These are phyloP conservation scores for Myoxocephalus aenaeus DNA, from an alignment of 2,797 vertebrate species.

Conservation along the genomic window DNA sequence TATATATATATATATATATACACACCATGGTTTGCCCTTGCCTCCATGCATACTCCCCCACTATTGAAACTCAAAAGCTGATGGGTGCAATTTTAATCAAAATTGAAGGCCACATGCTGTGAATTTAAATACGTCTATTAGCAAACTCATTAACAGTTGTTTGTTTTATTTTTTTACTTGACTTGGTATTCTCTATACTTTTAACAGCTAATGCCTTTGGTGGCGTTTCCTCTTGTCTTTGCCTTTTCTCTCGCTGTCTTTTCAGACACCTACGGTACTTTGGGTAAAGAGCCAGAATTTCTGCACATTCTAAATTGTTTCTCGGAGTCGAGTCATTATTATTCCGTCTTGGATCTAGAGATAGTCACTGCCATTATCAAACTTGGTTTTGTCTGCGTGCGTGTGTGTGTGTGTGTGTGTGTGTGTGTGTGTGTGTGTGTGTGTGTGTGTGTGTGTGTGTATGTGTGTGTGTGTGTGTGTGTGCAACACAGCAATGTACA, in stretches of 20 bases:
- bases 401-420: background rate
- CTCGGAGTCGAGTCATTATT: slow-evolving; percentile 26
- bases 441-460: no score
- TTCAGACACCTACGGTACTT: background rate
- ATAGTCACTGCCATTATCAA: background rate
- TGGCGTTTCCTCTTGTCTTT: slow-evolving; percentile 11
- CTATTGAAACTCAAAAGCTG: slow-evolving; percentile 51
- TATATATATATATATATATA: no score
- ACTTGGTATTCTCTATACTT: slow-evolving; percentile 34
- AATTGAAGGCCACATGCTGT: slow-evolving; percentile 64
- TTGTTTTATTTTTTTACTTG: slow-evolving; percentile 37
- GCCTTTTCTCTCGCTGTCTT: slow-evolving; percentile 26
- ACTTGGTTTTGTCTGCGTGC: background rate
- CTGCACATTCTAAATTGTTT: slow-evolving; percentile 8
- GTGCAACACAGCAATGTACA: background rate
- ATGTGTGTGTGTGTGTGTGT: background rate
- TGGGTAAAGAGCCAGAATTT: slow-evolving; percentile 2
- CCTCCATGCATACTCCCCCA: slow-evolving; percentile 51
- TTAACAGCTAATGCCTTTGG: slow-evolving; percentile 23
- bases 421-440: no score
- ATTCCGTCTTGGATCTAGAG: slow-evolving; percentile 8
- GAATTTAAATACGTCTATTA: slow-evolving; percentile 67
- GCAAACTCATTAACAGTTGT: slow-evolving; percentile 52
- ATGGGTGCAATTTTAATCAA: slow-evolving; percentile 63
- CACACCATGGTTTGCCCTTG: slow-evolving; percentile 33